Evolutionary conservation across 2,797 vertebrate genomes (phyloP), one percentile per base, ranked within the genome.

Genomic region (Nyctalus aviator): DNA sequence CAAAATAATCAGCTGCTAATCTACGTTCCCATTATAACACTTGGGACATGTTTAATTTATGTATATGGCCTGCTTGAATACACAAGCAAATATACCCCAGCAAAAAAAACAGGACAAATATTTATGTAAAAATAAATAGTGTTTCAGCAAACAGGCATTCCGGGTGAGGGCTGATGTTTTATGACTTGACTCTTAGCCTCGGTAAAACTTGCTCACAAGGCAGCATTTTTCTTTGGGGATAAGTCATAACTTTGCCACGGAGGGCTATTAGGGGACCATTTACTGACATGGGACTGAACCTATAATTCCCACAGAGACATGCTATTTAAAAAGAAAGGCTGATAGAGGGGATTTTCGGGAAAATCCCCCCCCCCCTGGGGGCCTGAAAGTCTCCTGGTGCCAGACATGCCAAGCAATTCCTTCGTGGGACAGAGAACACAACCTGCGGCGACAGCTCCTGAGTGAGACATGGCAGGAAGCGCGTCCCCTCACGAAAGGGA

Each of bases 1-100:
- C 94, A 97, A 97, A 97, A 95, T 82, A 90, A 97, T 55, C 77
- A 84, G 94, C 88, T 97, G 84, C 92, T 97, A 93, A 93, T 94
- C 94, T 48, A 64, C 77, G 85, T 95, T 98, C 96, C 89, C 91
- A 96, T 93, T 97, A 95, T 96, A 97, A 78, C 73, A 83, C 89
- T 96, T 95, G 68, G 81, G 91, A 94, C 91, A 48, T 6, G 95
- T 92, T 73, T 82, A 94, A 97, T 95, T 20, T 95, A 95, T 18
- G 32, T 35, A 89, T 81, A 91, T 88, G 88, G 64, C 77, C 30
- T 55, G 76, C 48, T 50, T 1, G 2, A 79, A 57, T 91, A 91
- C 0, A 44, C 30, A 79, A 71, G 96, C 48, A 48, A 23, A 41
- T 73, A 86, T 3, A 64, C 30, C 21, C 86, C 68, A 89, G 71